A percentile compares a stretch with the other conserved stretches of the same genome.
phyloP scores from a whole-genome alignment of 2,797 vertebrate species.

The Gallinago stenura region DNA sequence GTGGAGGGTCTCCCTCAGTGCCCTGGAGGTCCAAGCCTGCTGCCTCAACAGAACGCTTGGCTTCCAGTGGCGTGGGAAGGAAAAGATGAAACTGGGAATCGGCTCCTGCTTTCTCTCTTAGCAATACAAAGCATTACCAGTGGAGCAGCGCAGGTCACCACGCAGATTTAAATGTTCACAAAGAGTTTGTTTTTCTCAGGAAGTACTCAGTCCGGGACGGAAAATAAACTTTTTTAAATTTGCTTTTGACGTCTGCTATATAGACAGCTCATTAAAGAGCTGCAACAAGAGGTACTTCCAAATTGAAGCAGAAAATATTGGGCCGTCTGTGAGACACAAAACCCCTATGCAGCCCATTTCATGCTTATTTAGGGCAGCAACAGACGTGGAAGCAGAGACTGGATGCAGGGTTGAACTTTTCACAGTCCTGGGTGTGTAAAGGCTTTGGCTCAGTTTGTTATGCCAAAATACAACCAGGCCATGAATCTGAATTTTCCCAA shows the following conservation, averaged over 20 bases:
- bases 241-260: background rate
- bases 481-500: constrained; percentile 34
- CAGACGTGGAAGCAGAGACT: background rate
- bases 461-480: background rate
- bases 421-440: background rate
- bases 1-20: background rate
- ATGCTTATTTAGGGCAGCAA: background rate
- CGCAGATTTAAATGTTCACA: background rate
- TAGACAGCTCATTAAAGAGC: background rate
- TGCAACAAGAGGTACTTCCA: background rate
- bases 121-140: background rate
- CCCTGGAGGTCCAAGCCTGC: background rate
- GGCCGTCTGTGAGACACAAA: background rate
- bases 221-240: constrained; percentile 33
- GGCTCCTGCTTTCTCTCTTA: background rate
- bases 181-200: constrained; percentile 31
- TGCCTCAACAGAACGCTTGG: background rate
- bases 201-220: background rate
- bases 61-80: constrained; percentile 19
- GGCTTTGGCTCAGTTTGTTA: constrained; percentile 1
- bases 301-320: background rate
- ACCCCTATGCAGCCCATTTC: background rate
- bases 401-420: constrained; percentile 15
- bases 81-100: background rate
- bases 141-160: background rate